phyloP scores from a whole-genome alignment of 2,888 invertebrate species.

The Agrochola litura region DNA sequence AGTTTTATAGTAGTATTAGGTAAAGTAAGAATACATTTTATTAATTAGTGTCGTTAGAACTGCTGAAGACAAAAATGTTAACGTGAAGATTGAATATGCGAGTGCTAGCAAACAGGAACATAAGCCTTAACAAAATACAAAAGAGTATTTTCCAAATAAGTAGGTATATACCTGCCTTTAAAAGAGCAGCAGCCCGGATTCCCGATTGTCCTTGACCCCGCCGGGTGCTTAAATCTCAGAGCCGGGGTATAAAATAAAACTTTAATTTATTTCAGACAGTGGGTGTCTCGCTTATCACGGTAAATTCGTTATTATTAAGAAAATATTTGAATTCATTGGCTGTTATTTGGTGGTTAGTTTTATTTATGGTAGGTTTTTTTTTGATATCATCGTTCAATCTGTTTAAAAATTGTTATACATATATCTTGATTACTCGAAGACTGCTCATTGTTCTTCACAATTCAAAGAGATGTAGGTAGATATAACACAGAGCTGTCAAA shows the following conservation, averaged over 20 bases:
- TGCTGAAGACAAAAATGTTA: neutral
- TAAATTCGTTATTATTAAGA: constrained; percentile 6
- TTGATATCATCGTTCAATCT: neutral
- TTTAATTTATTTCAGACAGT: constrained; percentile 25
- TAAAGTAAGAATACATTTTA: neutral
- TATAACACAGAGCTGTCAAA: neutral
- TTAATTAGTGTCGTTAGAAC: neutral
- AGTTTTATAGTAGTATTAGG: neutral
- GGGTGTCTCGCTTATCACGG: neutral
- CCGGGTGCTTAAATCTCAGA: constrained; percentile 5
- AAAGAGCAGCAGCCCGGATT: constrained; percentile 6
- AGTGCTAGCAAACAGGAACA: neutral
- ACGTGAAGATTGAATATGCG: neutral
- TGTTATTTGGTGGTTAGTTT: neutral
- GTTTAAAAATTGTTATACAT: neutral
- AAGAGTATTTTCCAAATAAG: neutral
- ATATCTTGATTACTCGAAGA: neutral
- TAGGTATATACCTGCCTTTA: constrained; percentile 9
- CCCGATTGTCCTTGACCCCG: constrained; percentile 39
- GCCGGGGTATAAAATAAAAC: constrained; percentile 32
- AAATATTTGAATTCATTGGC: neutral
- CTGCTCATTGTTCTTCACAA: neutral
- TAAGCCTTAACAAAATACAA: neutral
- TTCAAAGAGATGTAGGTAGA: neutral
- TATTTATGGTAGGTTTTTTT: neutral